Evolutionary conservation across 1,140 invertebrate species (phyloP).

Genomic region (Papilio aristodemus): DNA sequence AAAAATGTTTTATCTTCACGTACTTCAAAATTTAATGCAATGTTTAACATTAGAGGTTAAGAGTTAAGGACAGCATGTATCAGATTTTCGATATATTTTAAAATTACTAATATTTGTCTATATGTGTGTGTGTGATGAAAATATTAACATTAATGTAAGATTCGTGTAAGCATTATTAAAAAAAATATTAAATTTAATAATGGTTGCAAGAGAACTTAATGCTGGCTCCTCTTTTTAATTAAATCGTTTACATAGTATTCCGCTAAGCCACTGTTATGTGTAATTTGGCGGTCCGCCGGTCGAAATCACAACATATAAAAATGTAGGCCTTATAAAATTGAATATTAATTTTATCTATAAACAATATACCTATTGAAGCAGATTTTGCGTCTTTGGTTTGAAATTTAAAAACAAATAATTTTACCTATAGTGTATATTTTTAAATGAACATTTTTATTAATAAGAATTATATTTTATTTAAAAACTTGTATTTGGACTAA

Average conservation of each 20-base stretch:
- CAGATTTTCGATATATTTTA: slow-evolving; percentile 25
- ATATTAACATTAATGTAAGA: slow-evolving; percentile 1
- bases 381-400: no score
- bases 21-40: no score
- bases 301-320: slow-evolving; percentile 42
- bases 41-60: no score
- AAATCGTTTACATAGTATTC: slow-evolving; percentile 53
- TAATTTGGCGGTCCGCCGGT: slow-evolving; percentile 78
- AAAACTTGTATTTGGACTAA: neutral
- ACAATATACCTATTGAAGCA: no score
- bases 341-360: no score
- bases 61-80: neutral
- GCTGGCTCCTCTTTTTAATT: slow-evolving; percentile 40
- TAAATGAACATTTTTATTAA: no score
- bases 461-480: neutral
- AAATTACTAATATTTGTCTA: slow-evolving; percentile 17
- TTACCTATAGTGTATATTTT: no score
- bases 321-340: no score
- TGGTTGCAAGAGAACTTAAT: slow-evolving; percentile 52
- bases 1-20: no score
- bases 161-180: slow-evolving; percentile 8
- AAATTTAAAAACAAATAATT: no score
- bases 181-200: slow-evolving; percentile 15
- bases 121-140: slow-evolving; percentile 22
- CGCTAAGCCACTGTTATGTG: slow-evolving; percentile 74